Evolutionary conservation across 2,888 invertebrate genomes (phyloP).

Genomic region (Cerastis leucographa): DNA sequence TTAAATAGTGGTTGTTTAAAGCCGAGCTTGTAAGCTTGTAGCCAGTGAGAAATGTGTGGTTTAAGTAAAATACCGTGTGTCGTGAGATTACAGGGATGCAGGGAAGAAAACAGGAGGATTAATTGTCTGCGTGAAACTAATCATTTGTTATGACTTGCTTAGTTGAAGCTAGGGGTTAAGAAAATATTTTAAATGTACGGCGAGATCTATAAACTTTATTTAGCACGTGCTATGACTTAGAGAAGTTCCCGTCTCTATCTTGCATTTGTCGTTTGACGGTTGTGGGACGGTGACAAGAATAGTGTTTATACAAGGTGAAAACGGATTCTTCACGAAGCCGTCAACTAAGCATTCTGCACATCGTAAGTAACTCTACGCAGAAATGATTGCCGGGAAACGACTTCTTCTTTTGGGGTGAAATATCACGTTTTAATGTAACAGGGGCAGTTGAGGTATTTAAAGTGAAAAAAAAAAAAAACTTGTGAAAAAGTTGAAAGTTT

Average conservation of each 20-base stretch:
- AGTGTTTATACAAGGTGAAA: no score
- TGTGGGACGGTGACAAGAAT: neutral
- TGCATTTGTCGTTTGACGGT: neutral
- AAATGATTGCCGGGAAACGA: no score
- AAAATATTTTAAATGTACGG: neutral
- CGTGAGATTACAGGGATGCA: conserved; percentile 23
- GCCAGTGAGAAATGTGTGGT: conserved; percentile 46
- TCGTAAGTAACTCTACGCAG: no score
- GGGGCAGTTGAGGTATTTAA: no score
- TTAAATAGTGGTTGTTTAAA: conserved; percentile 57
- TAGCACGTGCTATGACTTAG: neutral
- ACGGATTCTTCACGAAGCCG: no score
- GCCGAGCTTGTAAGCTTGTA: conserved; percentile 29
- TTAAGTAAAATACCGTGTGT: conserved; percentile 36
- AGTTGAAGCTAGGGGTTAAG: neutral
- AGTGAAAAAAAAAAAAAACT: no score
- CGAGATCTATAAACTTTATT: neutral
- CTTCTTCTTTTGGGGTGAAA: no score
- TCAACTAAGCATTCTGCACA: no score
- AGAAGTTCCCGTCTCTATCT: neutral
- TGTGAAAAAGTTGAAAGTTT: no score
- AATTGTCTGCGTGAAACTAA: conserved; percentile 3
- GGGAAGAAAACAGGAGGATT: conserved; percentile 7
- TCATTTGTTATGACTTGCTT: conserved; percentile 14
- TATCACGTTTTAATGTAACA: no score